Evolutionary conservation across 2,113 vertebrate genomes (phyloP), one percentile per base, ranked within the genome.

Genomic region (Rissa tridactyla): DNA sequence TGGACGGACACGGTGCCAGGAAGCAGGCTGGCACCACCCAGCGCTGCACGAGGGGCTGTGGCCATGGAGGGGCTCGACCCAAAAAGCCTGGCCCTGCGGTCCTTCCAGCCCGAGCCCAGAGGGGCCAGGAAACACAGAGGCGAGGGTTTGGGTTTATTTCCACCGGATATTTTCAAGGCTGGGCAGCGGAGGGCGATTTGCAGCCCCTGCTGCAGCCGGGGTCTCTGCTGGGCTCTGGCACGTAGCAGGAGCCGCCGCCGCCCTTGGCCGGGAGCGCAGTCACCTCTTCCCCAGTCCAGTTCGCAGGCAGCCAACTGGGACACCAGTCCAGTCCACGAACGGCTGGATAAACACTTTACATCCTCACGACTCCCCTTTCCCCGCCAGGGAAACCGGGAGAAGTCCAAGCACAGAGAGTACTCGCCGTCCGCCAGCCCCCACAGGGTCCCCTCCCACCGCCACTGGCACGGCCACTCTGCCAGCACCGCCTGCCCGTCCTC

Each of bases 241-340:
- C 1, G 0, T 6, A 88, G 68, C 80, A 42, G 54, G 47, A 92
- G 73, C 83, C 1, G 14, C 82, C 52, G 90, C 49, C 12, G 1
- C 57, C 75, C 62, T 77, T 83, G 90, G 88, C 92, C 3, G 0
- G 46, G 46, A 93, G 64, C 82, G 80, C 22, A 2, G 54, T 86
- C 87, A 95, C 94, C 94, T 96, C 92, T 94, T 57, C 93, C 96
- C 93, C 75, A 90, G 87, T 77, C 52, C 62, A 0, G 82, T 87
- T 44, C 6, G 0, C 66, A 36, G 23, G 75, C 92, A 57, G 89
- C 91, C 89, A 88, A 73, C 84, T 92, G 64, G 84, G 92, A 94
- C 92, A 95, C 58, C 84, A 62, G 90, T 82, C 55, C 88, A 49
- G 1, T 0, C 86, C 90, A 81, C 73, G 10, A 86, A 88, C 82